Evolutionary conservation across 2,888 invertebrate genomes (phyloP).

Genomic region (Argyresthia albistria): DNA sequence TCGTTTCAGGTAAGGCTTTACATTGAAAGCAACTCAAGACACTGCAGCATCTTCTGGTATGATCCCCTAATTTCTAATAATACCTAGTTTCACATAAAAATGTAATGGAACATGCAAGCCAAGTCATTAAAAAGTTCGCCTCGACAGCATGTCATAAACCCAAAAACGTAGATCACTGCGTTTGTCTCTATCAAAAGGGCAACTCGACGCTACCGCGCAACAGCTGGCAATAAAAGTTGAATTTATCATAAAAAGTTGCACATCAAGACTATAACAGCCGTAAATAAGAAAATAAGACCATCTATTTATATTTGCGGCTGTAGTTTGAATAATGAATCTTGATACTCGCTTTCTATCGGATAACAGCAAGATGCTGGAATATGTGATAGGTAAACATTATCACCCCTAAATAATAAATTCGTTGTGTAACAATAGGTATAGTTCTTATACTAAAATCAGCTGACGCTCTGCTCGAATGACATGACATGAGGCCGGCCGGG

Average conservation of each 20-base stretch:
- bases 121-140: constrained; percentile 15
- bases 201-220: constrained; percentile 10
- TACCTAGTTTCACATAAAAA: no score
- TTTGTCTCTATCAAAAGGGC: neutral
- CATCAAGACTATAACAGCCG: constrained; percentile 56
- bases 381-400: no score
- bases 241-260: constrained; percentile 65
- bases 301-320: constrained; percentile 55
- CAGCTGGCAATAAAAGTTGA: constrained; percentile 44
- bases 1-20: neutral
- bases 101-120: constrained; percentile 7
- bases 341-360: constrained; percentile 13
- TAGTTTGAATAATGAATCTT: constrained; percentile 21
- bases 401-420: no score
- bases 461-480: no score
- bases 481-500: no score
- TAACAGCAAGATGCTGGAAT: no score
- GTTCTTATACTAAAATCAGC: no score
- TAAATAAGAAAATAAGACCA: constrained; percentile 63
- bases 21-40: neutral
- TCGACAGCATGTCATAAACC: constrained; percentile 37
- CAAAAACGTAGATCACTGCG: constrained; percentile 17
- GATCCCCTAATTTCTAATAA: neutral
- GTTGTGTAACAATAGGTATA: no score
- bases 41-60: neutral